These are phyloP conservation scores for Sebastes umbrosus DNA, from an alignment of 2,797 vertebrate genomes.

Conservation along the genomic window DNA sequence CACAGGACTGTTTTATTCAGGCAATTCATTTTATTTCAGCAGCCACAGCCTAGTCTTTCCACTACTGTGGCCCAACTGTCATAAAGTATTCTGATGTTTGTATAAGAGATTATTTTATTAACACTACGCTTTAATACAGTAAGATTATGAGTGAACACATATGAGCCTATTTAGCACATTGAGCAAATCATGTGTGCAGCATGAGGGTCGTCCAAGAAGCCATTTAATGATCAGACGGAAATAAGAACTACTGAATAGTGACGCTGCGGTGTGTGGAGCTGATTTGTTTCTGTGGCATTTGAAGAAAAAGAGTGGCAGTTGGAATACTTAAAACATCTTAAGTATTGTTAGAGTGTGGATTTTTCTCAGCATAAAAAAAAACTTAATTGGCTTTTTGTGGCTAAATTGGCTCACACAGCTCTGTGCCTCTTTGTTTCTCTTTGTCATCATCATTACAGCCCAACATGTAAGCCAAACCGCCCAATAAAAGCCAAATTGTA, in stretches of 20 bases:
- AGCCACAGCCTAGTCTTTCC: background rate
- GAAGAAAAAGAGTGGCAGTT: background rate
- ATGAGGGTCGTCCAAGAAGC: background rate
- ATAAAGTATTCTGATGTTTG: background rate
- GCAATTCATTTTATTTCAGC: background rate
- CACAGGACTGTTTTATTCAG: background rate
- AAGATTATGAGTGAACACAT: background rate
- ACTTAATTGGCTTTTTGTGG: conserved; percentile 13
- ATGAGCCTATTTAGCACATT: background rate
- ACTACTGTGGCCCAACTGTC: background rate
- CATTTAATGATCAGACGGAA: background rate
- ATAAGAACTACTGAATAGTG: background rate
- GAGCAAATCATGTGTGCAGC: background rate
- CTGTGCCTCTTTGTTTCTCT: conserved; percentile 8
- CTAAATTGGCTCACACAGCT: background rate
- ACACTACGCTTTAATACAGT: background rate
- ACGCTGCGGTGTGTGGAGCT: background rate
- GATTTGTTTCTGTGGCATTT: background rate
- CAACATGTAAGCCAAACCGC: conserved; percentile 8
- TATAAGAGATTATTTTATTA: background rate
- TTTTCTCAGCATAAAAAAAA: background rate
- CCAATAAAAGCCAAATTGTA: conserved; percentile 23
- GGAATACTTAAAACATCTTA: background rate
- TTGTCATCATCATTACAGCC: conserved; percentile 16
- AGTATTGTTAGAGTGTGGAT: background rate